These are phyloP conservation scores for Clivina fossor DNA, from an alignment of 2,888 invertebrate species.

Conservation along the genomic window DNA sequence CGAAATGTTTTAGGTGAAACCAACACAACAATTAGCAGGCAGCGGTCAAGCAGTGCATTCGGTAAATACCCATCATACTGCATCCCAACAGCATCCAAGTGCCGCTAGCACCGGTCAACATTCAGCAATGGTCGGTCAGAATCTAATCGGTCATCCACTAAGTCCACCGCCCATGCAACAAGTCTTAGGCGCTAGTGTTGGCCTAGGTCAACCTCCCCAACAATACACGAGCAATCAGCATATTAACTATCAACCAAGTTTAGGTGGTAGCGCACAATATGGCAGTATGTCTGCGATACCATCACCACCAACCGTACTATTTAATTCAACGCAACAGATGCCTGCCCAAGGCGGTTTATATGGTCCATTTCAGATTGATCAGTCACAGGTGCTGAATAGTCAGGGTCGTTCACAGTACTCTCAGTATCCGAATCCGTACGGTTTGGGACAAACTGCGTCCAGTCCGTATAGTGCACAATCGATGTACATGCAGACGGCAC, in stretches of 20 bases:
- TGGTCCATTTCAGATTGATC: slow-evolving; percentile 75
- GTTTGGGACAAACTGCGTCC: slow-evolving; percentile 65
- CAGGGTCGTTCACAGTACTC: slow-evolving; percentile 80
- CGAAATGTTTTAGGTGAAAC: slow-evolving; percentile 65
- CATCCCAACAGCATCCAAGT: slow-evolving; percentile 26
- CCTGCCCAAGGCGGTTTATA: slow-evolving; percentile 76
- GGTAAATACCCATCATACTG: slow-evolving; percentile 38
- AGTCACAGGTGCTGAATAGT: slow-evolving; percentile 56
- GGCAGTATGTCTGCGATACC: slow-evolving; percentile 83
- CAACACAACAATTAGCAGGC: slow-evolving; percentile 73
- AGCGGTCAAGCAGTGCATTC: slow-evolving; percentile 52
- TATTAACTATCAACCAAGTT: slow-evolving; percentile 66
- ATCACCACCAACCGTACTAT: slow-evolving; percentile 80
- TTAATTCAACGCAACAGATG: slow-evolving; percentile 74
- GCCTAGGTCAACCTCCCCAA: slow-evolving; percentile 58
- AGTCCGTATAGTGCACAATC: slow-evolving; percentile 59
- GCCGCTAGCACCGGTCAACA: slow-evolving; percentile 50
- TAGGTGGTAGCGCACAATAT: slow-evolving; percentile 62
- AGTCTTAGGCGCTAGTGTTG: slow-evolving; percentile 51
- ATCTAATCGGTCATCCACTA: slow-evolving; percentile 53
- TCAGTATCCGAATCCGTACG: slow-evolving; percentile 64
- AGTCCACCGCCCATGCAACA: slow-evolving; percentile 67
- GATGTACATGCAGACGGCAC: slow-evolving; percentile 60
- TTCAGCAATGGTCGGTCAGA: slow-evolving; percentile 50
- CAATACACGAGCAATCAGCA: slow-evolving; percentile 63